Evolutionary conservation across 2,797 vertebrate genomes (phyloP).

Genomic region (Pterois miles): DNA sequence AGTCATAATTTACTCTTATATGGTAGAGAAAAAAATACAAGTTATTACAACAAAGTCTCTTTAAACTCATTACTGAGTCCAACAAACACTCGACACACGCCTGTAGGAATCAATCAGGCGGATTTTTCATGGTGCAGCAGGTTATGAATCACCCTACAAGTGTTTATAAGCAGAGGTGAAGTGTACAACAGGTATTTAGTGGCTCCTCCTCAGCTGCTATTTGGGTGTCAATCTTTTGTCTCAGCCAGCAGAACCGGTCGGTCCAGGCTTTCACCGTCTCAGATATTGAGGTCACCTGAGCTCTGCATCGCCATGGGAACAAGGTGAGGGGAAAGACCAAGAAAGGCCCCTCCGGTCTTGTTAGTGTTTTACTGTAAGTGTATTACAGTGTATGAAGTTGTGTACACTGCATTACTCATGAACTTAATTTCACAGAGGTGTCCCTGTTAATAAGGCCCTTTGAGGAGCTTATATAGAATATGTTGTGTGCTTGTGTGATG

Average conservation of each 20-base stretch:
- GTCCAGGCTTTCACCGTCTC: conserved; percentile 62
- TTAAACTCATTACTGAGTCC: background rate
- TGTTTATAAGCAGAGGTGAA: conserved; percentile 23
- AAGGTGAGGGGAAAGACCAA: conserved; percentile 45
- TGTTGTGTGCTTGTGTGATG: no score
- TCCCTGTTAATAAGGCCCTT: background rate
- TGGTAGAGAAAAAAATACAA: background rate
- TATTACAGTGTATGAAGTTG: background rate
- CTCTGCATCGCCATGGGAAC: conserved; percentile 58
- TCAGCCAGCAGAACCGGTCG: conserved; percentile 74
- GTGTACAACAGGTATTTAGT: conserved; percentile 61
- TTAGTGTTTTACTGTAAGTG: background rate
- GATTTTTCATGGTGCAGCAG: background rate
- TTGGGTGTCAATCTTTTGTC: conserved; percentile 80
- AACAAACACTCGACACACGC: background rate
- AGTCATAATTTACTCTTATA: background rate
- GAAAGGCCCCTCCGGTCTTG: background rate
- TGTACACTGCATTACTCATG: background rate
- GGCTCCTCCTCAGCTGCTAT: conserved; percentile 63
- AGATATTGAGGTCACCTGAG: conserved; percentile 71
- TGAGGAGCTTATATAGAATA: no score
- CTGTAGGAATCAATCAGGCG: background rate
- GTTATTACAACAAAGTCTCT: background rate
- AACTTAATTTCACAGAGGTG: background rate
- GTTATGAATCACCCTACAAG: conserved; percentile 12